Base-by-base conservation (phyloP, 1,140 invertebrate genomes). In the Asobara japonica region DNA sequence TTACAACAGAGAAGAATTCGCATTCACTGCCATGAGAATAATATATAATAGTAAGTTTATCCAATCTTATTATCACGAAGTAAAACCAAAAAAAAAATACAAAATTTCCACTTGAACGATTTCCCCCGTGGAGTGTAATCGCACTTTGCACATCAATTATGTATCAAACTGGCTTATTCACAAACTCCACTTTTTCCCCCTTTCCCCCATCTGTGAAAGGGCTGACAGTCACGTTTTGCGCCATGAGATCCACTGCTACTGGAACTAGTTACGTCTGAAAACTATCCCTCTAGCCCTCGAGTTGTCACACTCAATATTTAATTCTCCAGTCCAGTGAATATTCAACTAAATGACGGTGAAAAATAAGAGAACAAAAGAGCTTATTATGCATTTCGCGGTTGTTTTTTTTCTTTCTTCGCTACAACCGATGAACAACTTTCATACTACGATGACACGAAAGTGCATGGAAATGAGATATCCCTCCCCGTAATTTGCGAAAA, bases 181-280 rank as follows among this genome's bases (percentile, higher is more conserved):
- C n/a, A n/a, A n/a, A n/a, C n/a, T n/a, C n/a, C 41, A 16, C 7
- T 45, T 45, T 18, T 45, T 7, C n/a, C 41, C 41, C 41, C 13
- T 45, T 45, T 41, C 16, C 18, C 18, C 13, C 36, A n/a, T n/a
- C 36, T 38, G 7, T 16, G 22, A 56, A 56, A 56, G 11, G 22
- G 25, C 10, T 56, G 22, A 56, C 22, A 56, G 51, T 56, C 51
- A 56, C 51, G 51, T 56, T 56, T 56, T 18, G 25, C 3, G 18
- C 22, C 18, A 56, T 56, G 51, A 56, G 51, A 56, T 10, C 7
- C 51, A 18, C 16, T 25, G 51, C 25, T 25, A 18, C 25, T 22
- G 51, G 22, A 25, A 56, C 51, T 56, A 56, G 51, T 56, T 56
- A 56, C 51, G 51, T 56, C 51, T 56, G 22, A 56, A 56, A 56